Evolutionary conservation across 2,888 invertebrate genomes (phyloP), one percentile per base, ranked within the genome.

Genomic region (Thereva unica): DNA sequence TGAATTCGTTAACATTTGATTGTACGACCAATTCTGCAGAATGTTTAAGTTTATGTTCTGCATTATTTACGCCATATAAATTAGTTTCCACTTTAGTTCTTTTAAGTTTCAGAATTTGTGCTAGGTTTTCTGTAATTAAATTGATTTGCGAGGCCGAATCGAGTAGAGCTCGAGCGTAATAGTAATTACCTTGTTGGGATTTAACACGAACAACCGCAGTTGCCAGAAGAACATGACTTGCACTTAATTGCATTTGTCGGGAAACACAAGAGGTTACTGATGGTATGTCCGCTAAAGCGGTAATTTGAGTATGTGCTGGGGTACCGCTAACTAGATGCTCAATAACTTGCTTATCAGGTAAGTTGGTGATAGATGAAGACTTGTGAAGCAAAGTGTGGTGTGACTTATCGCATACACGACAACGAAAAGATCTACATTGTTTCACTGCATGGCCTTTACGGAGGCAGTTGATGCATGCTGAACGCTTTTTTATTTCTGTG

Each of bases 101-200:
- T 44, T 57, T 44, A 9, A 57, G 37, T n/a, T 34, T 4, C 8
- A 47, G 57, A 5, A 45, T 10, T 6, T 67, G 41, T n/a, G n/a
- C 8, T 8, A 49, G 38, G 10, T 37, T 7, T 10, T 64, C 12
- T 8, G 53, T 49, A 9, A 65, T 65, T n/a, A 65, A 65, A 49
- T 61, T 54, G 2, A 63, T 4, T 40, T 64, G 64, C 2, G 65
- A 68, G 4, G 57, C 54, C 12, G 68, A 68, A 47, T 65, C 64
- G 9, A 68, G 49, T 34, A 65, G 23, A 2, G 53, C 49, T 3
- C 68, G 64, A n/a, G 44, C 47, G n/a, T 41, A 57, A 34, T 44
- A 38, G 23, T 42, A 64, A 4, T 2, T 37, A 12, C 47, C 57
- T 45, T 2, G 9, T 5, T 10, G n/a, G 40, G 57, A 44, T 35